Base-by-base conservation (phyloP, 92 coral and sea anemone genomes). In the Plumapathes pennacea region DNA sequence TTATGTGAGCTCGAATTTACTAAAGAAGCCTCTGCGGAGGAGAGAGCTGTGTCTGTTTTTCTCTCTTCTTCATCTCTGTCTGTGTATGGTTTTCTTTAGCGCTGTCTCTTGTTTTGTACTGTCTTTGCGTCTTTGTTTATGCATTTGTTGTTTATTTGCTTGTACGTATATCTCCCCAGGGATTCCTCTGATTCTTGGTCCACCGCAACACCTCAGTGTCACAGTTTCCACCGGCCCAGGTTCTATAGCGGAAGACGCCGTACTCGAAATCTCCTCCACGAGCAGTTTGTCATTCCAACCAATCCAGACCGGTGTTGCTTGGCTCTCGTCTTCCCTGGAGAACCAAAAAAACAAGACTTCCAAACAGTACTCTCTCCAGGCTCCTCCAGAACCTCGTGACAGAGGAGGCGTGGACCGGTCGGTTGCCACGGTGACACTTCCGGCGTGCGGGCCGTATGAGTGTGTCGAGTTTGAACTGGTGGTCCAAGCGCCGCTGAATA, bases 171-270 rank as follows among this genome's bases (percentile, higher is more conserved):
- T n/a, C n/a, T 52, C 28, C 17, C 8, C 64, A 88, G 96, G 80
- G 43, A 38, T 50, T n/a, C 64, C 62, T 36, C 88, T 84, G 2
- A 68, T 92, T 4, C 67, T 85, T 8, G 98, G 98, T 22, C 77
- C 84, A 7, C 67, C 86, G 0, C 91, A 92, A 50, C 71, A 64
- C 9, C 69, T 92, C 31, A 71, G 71, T 3, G 54, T 88, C 4
- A 47, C 89, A 32, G 72, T 92, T 26, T 84, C 89, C 5, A 83
- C 85, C 15, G 98, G 95, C 5, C 96, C 98, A 4, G 98, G 92
- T 0, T 82, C 98, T 29, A 84, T 92, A 14, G 92, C 85, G n/a
- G 72, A 73, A 24, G 82, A 74, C 27, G 80, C 98, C 3, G 65
- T 72, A 17, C 57, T 92, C 20, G 82, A 92, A 65, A 56, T 92